Percentiles rank a stretch among this genome's conserved stretches.
phyloP scores from a whole-genome alignment of 2,888 invertebrate species.

The Nomada fabriciana region DNA sequence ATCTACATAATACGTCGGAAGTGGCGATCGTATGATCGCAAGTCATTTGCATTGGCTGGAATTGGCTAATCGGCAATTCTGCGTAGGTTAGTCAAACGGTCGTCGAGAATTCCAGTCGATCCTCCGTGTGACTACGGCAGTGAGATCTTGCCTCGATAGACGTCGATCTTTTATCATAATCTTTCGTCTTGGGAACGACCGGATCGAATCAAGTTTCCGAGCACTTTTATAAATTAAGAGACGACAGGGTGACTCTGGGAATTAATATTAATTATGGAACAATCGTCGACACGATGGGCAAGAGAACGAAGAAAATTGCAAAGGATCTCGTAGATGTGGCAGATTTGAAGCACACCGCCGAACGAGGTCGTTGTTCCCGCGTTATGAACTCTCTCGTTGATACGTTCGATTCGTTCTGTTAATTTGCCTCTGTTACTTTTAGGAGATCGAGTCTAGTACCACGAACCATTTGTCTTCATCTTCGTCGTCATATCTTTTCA shows the following conservation, averaged over 20 bases:
- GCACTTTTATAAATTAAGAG: no score
- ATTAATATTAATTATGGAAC: conserved; percentile 43
- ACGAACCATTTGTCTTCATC: conserved; percentile 78
- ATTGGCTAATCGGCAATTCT: conserved; percentile 55
- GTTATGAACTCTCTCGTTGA: conserved; percentile 30
- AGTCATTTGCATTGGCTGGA: conserved; percentile 51
- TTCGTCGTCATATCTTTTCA: conserved; percentile 74
- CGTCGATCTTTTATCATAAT: no score
- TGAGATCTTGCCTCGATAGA: neutral
- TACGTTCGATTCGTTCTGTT: conserved; percentile 58
- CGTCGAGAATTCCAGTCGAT: conserved; percentile 47
- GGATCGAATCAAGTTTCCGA: no score
- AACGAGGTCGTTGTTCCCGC: conserved; percentile 47
- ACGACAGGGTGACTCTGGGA: neutral
- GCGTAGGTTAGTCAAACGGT: conserved; percentile 37
- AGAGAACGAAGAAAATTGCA: conserved; percentile 11
- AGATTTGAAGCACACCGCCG: conserved; percentile 17
- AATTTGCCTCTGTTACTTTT: conserved; percentile 65
- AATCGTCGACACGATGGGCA: neutral
- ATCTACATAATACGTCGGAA: conserved; percentile 58
- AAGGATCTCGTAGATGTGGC: neutral
- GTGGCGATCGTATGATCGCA: conserved; percentile 46
- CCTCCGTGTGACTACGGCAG: conserved; percentile 48
- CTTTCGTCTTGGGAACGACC: no score
- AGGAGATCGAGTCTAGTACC: conserved; percentile 65